Conservation (phyloP, 1,140 invertebrate species). For the Gryllus bimaculatus region DNA sequence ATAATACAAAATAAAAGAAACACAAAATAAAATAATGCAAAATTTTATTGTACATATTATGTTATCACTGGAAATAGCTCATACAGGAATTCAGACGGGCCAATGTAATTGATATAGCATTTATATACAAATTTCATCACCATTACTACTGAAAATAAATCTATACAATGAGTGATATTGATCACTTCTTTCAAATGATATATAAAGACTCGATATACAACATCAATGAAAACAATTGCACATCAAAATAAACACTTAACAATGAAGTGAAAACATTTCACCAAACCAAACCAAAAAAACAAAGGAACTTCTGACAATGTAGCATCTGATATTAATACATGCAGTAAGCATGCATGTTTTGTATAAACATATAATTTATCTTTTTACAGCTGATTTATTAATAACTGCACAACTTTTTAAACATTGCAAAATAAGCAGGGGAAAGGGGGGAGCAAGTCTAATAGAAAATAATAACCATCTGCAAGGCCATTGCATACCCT, state of each 20-base stretch:
- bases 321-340: background rate
- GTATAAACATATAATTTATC: no score
- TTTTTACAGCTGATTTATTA: background rate
- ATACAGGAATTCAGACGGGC: no score
- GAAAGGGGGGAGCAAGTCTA: background rate
- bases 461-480: background rate
- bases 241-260: background rate
- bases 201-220: background rate
- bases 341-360: background rate
- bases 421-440: background rate
- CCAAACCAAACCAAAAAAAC: background rate
- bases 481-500: background rate
- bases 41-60: background rate
- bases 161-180: no score
- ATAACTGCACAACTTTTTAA: background rate
- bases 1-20: background rate
- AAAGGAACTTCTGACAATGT: background rate
- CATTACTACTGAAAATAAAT: no score
- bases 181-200: no score
- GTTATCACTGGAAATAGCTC: no score
- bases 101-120: no score
- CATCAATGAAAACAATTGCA: background rate
- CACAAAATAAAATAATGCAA: conserved; percentile 6
- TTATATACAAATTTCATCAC: no score
- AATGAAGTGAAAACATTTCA: background rate